Evolutionary conservation across 2,113 vertebrate species (phyloP), one percentile per base, ranked within the genome.

Genomic region (Planiliza haematocheilus): DNA sequence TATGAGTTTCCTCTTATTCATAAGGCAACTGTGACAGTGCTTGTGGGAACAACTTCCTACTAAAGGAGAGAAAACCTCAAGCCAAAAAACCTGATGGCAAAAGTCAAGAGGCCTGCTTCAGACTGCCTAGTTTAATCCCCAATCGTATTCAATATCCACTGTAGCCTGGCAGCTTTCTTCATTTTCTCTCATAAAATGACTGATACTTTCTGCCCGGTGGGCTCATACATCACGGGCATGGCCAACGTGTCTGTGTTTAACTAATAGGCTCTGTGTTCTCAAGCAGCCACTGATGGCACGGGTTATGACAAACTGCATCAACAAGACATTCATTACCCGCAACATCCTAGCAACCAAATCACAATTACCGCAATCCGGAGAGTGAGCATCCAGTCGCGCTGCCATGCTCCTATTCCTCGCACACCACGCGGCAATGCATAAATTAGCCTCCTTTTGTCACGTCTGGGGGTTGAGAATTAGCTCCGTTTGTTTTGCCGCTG

Each of bases 241-340:
- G 41, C 77, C 77, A 75, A 53, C 34, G 67, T 56, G 69, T 81
- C 86, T 68, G 70, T 73, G 52, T 88, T 86, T 82, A 89, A 90
- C 86, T 89, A 91, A 91, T 89, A 86, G 87, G 80, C 58, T 58
- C 43, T 8, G 79, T 79, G 74, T 87, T 72, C 65, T 86, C 34
- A 59, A 82, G 72, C 74, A 86, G 81, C 75, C 74, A 72, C 0
- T 13, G 78, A 72, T 81, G 83, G 79, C 85, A 76, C 30, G 58
- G 75, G 86, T 90, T 91, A 85, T 90, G 90, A 92, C 84, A 86
- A 90, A 92, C 86, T 76, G 88, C 87, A 82, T 86, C 85, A 88
- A 84, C 79, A 86, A 89, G 79, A 83, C 87, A 88, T 88, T 89
- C 87, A 91, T 89, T 89, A 88, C 79, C 64, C 72, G 82, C 84